Conservation (phyloP, 2,888 invertebrate genomes). For the Zeuzera pyrina region DNA sequence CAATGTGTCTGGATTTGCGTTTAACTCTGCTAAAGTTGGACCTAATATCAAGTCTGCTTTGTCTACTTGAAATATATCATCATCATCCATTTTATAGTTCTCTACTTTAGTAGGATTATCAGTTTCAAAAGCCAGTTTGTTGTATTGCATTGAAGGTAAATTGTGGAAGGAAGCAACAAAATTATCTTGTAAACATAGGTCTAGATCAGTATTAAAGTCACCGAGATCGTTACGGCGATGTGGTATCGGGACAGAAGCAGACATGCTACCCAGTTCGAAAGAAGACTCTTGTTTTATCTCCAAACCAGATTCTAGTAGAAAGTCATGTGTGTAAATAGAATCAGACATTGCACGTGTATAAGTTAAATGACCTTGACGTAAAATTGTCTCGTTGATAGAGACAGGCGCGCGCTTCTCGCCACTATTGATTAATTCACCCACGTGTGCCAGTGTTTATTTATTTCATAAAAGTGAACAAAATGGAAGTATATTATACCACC, state of each 20-base stretch:
- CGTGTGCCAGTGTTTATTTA: conserved; percentile 59
- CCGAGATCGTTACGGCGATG: conserved; percentile 58
- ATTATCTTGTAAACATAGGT: conserved; percentile 69
- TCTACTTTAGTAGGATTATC: conserved; percentile 67
- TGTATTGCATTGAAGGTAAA: conserved; percentile 49
- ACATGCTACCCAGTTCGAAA: conserved; percentile 55
- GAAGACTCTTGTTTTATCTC: conserved; percentile 76
- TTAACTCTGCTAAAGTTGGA: conserved; percentile 88
- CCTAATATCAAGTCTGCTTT: conserved; percentile 88
- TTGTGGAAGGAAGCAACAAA: conserved; percentile 51
- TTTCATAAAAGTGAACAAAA: conserved; percentile 18
- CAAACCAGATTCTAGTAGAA: conserved; percentile 75
- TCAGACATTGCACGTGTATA: conserved; percentile 76
- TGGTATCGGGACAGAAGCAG: conserved; percentile 79
- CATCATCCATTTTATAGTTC: conserved; percentile 86
- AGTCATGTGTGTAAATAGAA: conserved; percentile 75
- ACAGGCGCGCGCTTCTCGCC: conserved; percentile 67
- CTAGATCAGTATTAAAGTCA: conserved; percentile 72
- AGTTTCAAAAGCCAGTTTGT: conserved; percentile 52
- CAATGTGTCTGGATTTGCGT: conserved; percentile 87
- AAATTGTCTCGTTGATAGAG: conserved; percentile 65
- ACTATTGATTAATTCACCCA: conserved; percentile 68
- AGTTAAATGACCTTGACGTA: conserved; percentile 63
- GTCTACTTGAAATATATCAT: conserved; percentile 91
- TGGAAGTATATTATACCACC: too few species aligned